A percentile compares a stretch with the other conserved stretches of the same genome.
These are phyloP conservation scores for Phoebastria nigripes DNA, from an alignment of 2,797 vertebrate genomes.

Conservation along the genomic window DNA sequence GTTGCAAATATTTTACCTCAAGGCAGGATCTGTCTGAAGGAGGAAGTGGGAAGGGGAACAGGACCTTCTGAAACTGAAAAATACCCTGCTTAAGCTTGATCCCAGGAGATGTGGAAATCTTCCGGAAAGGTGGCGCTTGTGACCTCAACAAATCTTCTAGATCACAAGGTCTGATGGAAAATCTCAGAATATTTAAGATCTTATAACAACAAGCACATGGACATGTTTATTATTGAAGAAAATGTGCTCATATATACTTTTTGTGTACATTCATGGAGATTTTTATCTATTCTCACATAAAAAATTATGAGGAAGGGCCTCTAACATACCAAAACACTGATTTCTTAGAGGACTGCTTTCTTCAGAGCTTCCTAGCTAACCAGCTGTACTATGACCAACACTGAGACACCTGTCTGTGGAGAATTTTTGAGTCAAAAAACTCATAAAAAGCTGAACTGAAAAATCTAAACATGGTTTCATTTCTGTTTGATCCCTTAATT, in stretches of 20 bases:
- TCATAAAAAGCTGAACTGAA: background rate
- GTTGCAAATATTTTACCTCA: background rate
- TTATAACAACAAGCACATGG: background rate
- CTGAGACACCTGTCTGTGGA: background rate
- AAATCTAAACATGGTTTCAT: background rate
- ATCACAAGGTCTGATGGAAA: background rate
- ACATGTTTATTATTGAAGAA: background rate
- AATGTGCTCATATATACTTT: background rate
- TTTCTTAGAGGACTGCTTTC: background rate
- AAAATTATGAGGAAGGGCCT: background rate
- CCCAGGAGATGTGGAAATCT: background rate
- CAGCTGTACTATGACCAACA: background rate
- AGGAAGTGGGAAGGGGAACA: background rate
- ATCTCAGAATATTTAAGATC: background rate
- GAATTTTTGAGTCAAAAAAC: background rate
- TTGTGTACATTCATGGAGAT: background rate
- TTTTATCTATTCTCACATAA: background rate
- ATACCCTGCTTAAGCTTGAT: background rate
- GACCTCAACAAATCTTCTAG: background rate
- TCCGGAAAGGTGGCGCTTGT: accelerated
- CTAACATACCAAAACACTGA: background rate
- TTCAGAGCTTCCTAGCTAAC: background rate
- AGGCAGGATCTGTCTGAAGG: background rate
- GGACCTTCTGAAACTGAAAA: background rate
- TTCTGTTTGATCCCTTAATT: background rate